A percentile compares a stretch with the other conserved stretches of the same genome.
These are phyloP conservation scores for Morinoia aosen DNA, from an alignment of 2,888 invertebrate genomes.

Conservation along the genomic window DNA sequence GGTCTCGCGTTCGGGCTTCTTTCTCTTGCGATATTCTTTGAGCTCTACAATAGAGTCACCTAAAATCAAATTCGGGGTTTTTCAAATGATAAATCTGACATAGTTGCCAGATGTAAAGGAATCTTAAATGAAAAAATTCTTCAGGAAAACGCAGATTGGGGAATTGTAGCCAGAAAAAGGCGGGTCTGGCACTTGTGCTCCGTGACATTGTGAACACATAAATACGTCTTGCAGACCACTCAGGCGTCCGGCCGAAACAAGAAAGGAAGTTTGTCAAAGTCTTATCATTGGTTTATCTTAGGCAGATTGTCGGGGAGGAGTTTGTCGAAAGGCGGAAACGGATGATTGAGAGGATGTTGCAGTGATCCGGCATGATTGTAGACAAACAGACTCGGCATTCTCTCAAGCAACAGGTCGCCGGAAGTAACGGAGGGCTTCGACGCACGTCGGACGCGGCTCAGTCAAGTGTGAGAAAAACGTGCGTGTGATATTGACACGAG, in stretches of 20 bases:
- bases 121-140: too few relatives aligned
- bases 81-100: too few relatives aligned
- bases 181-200: too few relatives aligned
- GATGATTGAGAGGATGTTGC: slow-evolving; percentile 51
- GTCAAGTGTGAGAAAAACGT: background rate
- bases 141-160: too few relatives aligned
- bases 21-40: too few relatives aligned
- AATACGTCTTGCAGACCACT: background rate
- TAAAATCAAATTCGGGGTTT: too few relatives aligned
- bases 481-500: background rate
- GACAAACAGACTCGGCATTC: slow-evolving; percentile 11
- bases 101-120: too few relatives aligned
- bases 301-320: slow-evolving; percentile 37
- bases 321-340: slow-evolving; percentile 37
- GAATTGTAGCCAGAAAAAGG: too few relatives aligned
- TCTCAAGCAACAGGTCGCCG: slow-evolving; percentile 13
- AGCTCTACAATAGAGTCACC: too few relatives aligned
- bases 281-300: slow-evolving; percentile 36
- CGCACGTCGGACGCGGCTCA: background rate
- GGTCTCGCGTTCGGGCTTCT: too few relatives aligned
- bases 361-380: slow-evolving; percentile 41
- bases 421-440: background rate
- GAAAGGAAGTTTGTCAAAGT: slow-evolving; percentile 18
- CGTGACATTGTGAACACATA: background rate
- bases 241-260: background rate